A percentile compares a stretch with the other conserved stretches of the same genome.
Conservation (phyloP, 2,888 invertebrate genomes). For the Hypercompe scribonia region DNA sequence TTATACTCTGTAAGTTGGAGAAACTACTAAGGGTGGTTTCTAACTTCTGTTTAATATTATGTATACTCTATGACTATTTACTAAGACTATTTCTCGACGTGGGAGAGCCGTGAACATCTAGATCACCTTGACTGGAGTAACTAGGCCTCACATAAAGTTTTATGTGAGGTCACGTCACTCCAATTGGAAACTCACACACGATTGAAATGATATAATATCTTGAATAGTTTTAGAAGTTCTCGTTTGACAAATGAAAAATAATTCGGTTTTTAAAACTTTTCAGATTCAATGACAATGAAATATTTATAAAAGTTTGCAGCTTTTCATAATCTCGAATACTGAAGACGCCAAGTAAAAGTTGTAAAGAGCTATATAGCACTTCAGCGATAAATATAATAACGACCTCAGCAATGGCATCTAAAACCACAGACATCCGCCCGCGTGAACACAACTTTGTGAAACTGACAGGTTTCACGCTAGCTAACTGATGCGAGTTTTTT, state of each 20-base stretch:
- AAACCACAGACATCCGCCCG: constrained; percentile 14
- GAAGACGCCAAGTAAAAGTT: background rate
- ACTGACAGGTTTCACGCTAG: constrained; percentile 44
- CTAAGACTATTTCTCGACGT: too few relatives aligned
- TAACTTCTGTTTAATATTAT: too few relatives aligned
- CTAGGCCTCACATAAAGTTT: too few relatives aligned
- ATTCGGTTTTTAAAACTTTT: background rate
- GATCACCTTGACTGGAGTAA: too few relatives aligned
- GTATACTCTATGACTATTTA: too few relatives aligned
- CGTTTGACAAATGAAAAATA: background rate
- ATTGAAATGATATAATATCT: background rate
- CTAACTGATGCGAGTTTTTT: constrained; percentile 43
- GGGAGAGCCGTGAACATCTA: too few relatives aligned
- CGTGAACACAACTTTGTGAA: constrained; percentile 48
- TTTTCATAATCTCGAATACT: background rate
- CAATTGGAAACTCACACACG: background rate
- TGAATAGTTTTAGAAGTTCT: background rate
- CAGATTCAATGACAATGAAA: background rate
- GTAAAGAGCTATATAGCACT: background rate
- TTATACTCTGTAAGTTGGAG: background rate
- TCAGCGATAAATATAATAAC: background rate
- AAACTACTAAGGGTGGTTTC: too few relatives aligned
- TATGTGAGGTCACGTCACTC: too few relatives aligned
- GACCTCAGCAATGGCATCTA: background rate
- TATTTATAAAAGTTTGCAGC: background rate